Base-by-base conservation (phyloP, 64 coral and sea anemone species). In the Orbicella faveolata region DNA sequence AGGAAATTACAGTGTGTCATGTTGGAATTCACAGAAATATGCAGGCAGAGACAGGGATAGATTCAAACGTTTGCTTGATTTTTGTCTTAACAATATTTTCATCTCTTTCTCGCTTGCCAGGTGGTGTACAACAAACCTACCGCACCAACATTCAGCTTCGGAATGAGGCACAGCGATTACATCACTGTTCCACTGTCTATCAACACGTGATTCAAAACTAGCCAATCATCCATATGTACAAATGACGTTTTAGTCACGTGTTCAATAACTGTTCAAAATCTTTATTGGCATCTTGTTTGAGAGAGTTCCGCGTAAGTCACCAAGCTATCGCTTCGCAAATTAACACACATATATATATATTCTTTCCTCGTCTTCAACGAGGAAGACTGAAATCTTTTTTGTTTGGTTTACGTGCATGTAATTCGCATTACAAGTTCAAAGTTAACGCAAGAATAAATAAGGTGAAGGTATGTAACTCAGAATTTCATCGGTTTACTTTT, bases 111-210 rank as follows among this genome's bases (percentile, higher is more conserved):
- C 61, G 79, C 7, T 73, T 26, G 62, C 17, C 79, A 97, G 95
- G 95, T 97, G 51, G 83, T 94, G 35, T 76, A 94, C 39, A 94
- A 97, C 95, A 97, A 88, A 88, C 91, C 82, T 10, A 75, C 89
- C 39, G 88, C 95, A 4, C 95, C 95, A 4, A 92, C 89, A 14
- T 97, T 87, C 69, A 94, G 92, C 54, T 97, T 97, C 62, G 95
- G 95, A 18, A 74, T 97, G 33, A 78, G 95, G 23, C 95, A 97
- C 54, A 97, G 82, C 76, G 93, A 94, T 36, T 94, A 94, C 76
- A 94, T 94, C 36, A 83, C 89, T 3, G 54, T 88, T 76, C 87
- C 75, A 61, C 52, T 76, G 44, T 63, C 20, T 23, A 39, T n/a
- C 18, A 74, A 34, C 53, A 61, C 87, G 87, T 88, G 33, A 88